A percentile compares a stretch with the other conserved stretches of the same genome.
Evolutionary conservation across 2,113 vertebrate species (phyloP).

Genomic region (Alligator sinensis): DNA sequence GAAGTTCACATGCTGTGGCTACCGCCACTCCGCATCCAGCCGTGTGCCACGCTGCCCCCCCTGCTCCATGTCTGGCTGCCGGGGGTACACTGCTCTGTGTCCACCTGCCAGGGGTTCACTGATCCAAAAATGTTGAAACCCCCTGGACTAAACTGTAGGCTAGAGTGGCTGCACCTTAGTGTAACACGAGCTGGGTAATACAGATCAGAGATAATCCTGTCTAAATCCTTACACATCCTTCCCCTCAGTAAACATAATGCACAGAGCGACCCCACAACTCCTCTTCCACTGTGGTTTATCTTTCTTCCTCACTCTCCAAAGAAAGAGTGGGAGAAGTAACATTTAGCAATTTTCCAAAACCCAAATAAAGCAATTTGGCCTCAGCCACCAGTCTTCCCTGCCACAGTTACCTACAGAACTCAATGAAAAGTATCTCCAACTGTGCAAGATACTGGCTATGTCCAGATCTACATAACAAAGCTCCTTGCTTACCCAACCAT

Average conservation of each 20-base stretch:
- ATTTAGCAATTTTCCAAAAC: not conserved
- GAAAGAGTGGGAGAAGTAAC: not conserved
- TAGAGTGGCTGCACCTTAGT: no score
- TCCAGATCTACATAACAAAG: not conserved
- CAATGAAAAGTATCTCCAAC: fast-evolving
- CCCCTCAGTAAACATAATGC: not conserved
- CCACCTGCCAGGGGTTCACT: no score
- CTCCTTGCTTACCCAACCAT: not conserved
- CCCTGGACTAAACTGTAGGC: no score
- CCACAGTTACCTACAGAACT: not conserved
- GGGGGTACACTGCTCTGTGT: no score
- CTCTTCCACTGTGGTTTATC: not conserved
- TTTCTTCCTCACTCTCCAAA: not conserved
- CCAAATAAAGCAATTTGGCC: not conserved
- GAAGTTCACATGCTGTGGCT: no score
- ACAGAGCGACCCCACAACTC: not conserved
- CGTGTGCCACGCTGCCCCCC: no score
- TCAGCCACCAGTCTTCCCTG: not conserved
- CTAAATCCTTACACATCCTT: no score
- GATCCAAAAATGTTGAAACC: no score
- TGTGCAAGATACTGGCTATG: not conserved
- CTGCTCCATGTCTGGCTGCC: no score
- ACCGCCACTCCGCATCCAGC: no score
- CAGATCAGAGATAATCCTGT: no score
- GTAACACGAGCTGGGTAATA: no score